Evolutionary conservation across 2,113 vertebrate genomes (phyloP).

Genomic region (Coryphaenoides rupestris): DNA sequence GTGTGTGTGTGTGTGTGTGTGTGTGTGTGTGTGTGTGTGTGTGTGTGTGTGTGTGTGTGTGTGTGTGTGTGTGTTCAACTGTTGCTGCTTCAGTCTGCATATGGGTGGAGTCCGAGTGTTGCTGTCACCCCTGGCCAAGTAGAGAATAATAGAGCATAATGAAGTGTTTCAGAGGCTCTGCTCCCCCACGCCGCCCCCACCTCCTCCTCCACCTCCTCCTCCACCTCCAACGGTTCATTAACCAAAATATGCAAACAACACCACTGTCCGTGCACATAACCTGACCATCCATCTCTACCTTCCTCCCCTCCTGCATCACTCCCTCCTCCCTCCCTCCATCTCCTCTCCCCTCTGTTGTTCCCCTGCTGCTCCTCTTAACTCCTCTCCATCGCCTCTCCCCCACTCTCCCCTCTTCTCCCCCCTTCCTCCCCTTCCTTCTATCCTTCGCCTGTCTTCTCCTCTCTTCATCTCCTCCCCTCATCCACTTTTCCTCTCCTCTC

Average conservation of each 20-base stretch:
- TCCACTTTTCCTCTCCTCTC: not conserved
- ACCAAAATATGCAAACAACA: constrained; percentile 81
- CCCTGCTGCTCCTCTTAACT: too few relatives aligned
- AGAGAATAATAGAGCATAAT: constrained; percentile 69
- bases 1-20: not conserved
- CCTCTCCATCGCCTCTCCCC: not conserved
- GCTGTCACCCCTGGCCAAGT: constrained; percentile 80
- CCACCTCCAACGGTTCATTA: constrained; percentile 89
- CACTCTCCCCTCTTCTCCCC: not conserved
- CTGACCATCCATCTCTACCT: constrained; percentile 50
- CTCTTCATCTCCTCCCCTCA: too few relatives aligned
- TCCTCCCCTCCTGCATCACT: constrained; percentile 23
- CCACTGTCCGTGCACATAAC: constrained; percentile 41
- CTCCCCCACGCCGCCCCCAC: constrained; percentile 21
- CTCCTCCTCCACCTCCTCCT: too few relatives aligned
- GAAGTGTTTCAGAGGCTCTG: constrained; percentile 55
- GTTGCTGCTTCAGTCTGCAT: constrained; percentile 38
- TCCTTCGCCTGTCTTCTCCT: not conserved
- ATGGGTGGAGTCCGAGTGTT: constrained; percentile 47
- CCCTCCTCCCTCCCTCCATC: not conserved
- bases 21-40: constrained; percentile 11
- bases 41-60: constrained; percentile 21
- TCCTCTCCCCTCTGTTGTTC: not conserved
- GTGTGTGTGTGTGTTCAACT: too few relatives aligned
- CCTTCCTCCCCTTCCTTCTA: not conserved